Percentiles rank a stretch among this genome's conserved stretches.
Evolutionary conservation across 1,140 invertebrate genomes (phyloP).

Genomic region (Listronotus oregonensis): DNA sequence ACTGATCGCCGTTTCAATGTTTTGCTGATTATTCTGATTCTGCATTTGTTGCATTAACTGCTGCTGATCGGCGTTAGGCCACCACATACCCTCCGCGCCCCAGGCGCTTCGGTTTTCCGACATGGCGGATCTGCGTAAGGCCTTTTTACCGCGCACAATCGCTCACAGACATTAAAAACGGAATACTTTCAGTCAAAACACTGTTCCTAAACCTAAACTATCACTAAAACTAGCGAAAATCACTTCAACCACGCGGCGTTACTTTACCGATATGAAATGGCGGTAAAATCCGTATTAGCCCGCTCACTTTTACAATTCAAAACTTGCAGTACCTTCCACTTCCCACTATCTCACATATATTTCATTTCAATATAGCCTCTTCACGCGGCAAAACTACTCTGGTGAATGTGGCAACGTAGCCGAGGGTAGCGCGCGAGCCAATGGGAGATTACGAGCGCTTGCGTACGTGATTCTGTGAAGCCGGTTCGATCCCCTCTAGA

Average conservation of each 20-base stretch:
- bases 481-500: conserved; percentile 35
- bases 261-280: conserved; percentile 13
- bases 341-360: conserved; percentile 22
- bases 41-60: conserved; percentile 60
- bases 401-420: conserved; percentile 55
- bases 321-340: conserved; percentile 9
- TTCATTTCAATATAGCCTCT: conserved; percentile 18
- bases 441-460: conserved; percentile 48
- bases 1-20: conserved; percentile 55
- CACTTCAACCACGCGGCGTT: conserved; percentile 23
- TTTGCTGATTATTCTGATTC: conserved; percentile 56
- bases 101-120: conserved; percentile 62
- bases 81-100: conserved; percentile 67
- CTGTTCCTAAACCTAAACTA: background rate
- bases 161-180: conserved; percentile 9
- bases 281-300: conserved; percentile 34
- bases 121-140: conserved; percentile 43
- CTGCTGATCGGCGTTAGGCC: conserved; percentile 60
- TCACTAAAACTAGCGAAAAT: conserved; percentile 16
- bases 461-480: conserved; percentile 52
- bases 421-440: conserved; percentile 49
- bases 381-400: conserved; percentile 44
- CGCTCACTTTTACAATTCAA: conserved; percentile 38
- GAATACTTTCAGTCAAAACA: background rate
- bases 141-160: conserved; percentile 28